Evolutionary conservation across 2,888 invertebrate genomes (phyloP), one percentile per base, ranked within the genome.

Genomic region (Drosophila mulleri): DNA sequence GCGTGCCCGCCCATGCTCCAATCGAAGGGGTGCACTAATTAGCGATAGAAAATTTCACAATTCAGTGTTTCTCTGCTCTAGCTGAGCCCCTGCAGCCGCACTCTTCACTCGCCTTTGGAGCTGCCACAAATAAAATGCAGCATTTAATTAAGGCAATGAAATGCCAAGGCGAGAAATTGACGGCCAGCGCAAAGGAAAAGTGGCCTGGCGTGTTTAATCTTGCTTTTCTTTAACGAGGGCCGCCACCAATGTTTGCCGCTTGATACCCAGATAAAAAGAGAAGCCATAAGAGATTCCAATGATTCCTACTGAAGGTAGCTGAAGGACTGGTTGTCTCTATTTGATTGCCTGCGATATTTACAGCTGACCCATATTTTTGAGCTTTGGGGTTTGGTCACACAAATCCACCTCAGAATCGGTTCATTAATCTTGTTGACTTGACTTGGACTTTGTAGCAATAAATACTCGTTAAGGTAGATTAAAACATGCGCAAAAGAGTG

Each of bases 71-170:
- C 58, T 53, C 23, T 14, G 12, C 12, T 12, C 35, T 18, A 20
- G 4, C 20, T 14, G 41, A 8, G n/a, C 14, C 41, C 8, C n/a
- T 39, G 35, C 32, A 35, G 52, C 20, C 37, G n/a, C 75, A 67
- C 58, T 70, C 67, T 80, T 65, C 23, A 54, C 47, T 64, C 54
- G 68, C 35, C 72, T 75, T 79, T 75, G 72, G 57, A 71, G 77
- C 71, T 78, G 87, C 74, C 68, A 77, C 76, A 83, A 78, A 80
- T 80, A 83, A 84, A 87, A 78, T 83, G 75, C 86, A 79, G 77
- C 74, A 80, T 83, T 87, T 88, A 88, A 87, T 87, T 87, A 87
- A 87, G 84, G 83, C 83, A 80, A 85, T 75, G 80, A 88, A 88
- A 82, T 75, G 71, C 73, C 76, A 41, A 75, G 86, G 80, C 82